Conservation (phyloP, 2,888 invertebrate species). For the Melanostoma scalare region DNA sequence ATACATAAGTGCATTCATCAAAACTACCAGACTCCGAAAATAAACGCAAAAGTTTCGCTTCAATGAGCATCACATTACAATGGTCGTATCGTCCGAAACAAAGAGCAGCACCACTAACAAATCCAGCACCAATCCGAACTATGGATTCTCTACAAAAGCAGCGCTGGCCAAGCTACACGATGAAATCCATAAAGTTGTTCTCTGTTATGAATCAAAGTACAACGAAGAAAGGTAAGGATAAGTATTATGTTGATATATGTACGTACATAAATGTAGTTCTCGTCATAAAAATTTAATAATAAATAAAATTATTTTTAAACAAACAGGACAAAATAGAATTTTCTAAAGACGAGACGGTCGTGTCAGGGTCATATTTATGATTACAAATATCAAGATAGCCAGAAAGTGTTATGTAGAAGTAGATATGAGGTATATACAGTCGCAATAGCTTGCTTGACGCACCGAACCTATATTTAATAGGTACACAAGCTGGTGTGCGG, state of each 20-base stretch:
- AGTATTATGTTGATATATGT: neutral
- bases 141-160: constrained; percentile 86
- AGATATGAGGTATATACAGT: constrained; percentile 26
- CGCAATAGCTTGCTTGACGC: constrained; percentile 32
- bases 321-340: neutral
- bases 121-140: constrained; percentile 43
- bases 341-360: neutral
- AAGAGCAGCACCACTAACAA: constrained; percentile 44
- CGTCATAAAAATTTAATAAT: constrained; percentile 3
- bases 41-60: constrained; percentile 46
- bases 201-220: constrained; percentile 85
- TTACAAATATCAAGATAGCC: constrained; percentile 27
- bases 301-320: neutral
- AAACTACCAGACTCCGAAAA: constrained; percentile 1
- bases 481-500: neutral
- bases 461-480: constrained; percentile 4
- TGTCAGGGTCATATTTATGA: constrained; percentile 57
- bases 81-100: constrained; percentile 61
- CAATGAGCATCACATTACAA: constrained; percentile 64
- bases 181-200: constrained; percentile 86
- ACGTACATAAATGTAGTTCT: neutral
- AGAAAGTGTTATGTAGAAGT: neutral
- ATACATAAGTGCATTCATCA: constrained; percentile 8
- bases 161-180: constrained; percentile 87
- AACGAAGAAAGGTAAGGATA: constrained; percentile 83